Base-by-base conservation (phyloP, 2,888 invertebrate genomes). In the Exocentrus adspersus region DNA sequence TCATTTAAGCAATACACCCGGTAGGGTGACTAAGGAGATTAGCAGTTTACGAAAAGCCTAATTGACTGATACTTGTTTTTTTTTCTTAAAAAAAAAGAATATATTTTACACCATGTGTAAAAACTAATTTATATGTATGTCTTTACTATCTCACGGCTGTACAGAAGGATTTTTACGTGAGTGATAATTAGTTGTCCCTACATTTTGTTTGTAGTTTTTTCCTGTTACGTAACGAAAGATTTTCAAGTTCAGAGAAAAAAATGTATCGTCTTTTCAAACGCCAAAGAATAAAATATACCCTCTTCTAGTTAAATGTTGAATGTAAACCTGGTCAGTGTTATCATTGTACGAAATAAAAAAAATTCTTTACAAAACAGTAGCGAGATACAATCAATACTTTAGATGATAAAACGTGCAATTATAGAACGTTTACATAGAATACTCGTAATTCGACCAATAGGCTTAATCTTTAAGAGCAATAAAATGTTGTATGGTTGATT, bases 311-410 rank as follows among this genome's bases (percentile, higher is more conserved):
- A 71, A 66, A 64, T 72, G 61, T 65, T 70, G 48, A 65, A 65
- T 69, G 67, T 67, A 37, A 70, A 70, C 62, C 57, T n/a, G 67
- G 57, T 69, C 60, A 65, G 60, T 72, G 64, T 71, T 58, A 50
- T 68, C 45, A 64, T 63, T 69, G 65, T 69, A 59, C 54, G 51
- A 50, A 64, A 58, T 52, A 67, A 62, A 56, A 59, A 56, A 59
- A 45, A 14, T 53, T 32, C 45, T 61, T 54, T 52, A 52, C 37
- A 51, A 65, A 72, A 67, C 62, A 72, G 73, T 75, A 76, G 76
- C 76, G 76, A 75, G 64, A 76, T 70, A 75, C 76, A 76, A 76
- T 76, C 76, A 76, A n/a, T 72, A 72, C 48, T 61, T 69, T 58
- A 57, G 28, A 57, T 62, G 69, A 57, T 53, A 56, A 68, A 64